These are phyloP conservation scores for Atta colombica DNA, from an alignment of 1,140 invertebrate species.

Conservation along the genomic window DNA sequence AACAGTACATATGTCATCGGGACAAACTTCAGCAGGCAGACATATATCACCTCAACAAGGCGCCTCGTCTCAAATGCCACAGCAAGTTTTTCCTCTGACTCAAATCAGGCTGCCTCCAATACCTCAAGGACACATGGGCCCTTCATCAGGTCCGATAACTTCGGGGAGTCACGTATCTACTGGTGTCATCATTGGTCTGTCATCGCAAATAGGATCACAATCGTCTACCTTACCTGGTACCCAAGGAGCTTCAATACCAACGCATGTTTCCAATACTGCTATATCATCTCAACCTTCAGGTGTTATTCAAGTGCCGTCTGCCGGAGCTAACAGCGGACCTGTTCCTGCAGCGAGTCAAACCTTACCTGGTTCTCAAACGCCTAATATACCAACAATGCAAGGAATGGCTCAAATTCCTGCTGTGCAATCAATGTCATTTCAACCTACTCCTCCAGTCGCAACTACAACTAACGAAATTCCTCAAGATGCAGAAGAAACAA, in stretches of 20 bases:
- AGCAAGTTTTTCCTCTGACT: constrained; percentile 54
- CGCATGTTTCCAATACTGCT: constrained; percentile 60
- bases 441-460: constrained; percentile 55
- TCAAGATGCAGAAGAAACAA: constrained; percentile 73
- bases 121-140: constrained; percentile 59
- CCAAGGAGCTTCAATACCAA: constrained; percentile 63
- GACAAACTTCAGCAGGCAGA: constrained; percentile 57
- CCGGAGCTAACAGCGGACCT: constrained; percentile 37
- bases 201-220: constrained; percentile 69
- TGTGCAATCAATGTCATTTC: constrained; percentile 69
- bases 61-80: constrained; percentile 49
- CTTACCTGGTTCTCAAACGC: constrained; percentile 59
- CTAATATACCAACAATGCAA: constrained; percentile 62
- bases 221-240: constrained; percentile 57
- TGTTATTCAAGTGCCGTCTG: constrained; percentile 63
- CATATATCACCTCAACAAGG: constrained; percentile 70
- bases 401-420: constrained; percentile 61
- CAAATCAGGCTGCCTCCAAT: constrained; percentile 70
- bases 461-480: constrained; percentile 55
- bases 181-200: constrained; percentile 57
- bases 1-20: constrained; percentile 61
- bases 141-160: constrained; percentile 54
- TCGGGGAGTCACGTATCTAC: constrained; percentile 55
- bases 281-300: constrained; percentile 65
- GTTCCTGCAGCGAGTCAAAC: constrained; percentile 52